Evolutionary conservation across 2,797 vertebrate species (phyloP).

Genomic region (Toxotes lorentzi): DNA sequence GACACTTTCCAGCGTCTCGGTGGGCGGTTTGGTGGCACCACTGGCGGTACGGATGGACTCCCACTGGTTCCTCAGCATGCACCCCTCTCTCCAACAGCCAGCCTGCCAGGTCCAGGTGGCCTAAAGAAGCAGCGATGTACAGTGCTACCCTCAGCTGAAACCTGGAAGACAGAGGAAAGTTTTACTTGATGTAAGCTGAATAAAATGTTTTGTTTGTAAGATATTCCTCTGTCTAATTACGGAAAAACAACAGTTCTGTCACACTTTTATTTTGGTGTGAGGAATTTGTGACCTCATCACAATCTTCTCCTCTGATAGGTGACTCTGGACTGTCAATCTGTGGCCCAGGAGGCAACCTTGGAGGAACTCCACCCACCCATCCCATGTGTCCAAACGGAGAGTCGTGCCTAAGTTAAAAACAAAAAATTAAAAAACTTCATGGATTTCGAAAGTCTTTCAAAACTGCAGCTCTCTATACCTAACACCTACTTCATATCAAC

Average conservation of each 20-base stretch:
- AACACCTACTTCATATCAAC: background rate
- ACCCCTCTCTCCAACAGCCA: slow-evolving; percentile 82
- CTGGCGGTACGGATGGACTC: slow-evolving; percentile 81
- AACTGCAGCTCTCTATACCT: too few species aligned
- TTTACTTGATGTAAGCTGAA: background rate
- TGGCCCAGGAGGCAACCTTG: slow-evolving; percentile 78
- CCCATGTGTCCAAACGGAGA: slow-evolving; percentile 68
- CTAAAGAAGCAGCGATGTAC: slow-evolving; percentile 82
- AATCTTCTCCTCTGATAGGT: slow-evolving; percentile 65
- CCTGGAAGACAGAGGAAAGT: slow-evolving; percentile 59
- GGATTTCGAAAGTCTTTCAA: background rate
- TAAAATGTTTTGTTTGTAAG: background rate
- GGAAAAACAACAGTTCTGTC: background rate
- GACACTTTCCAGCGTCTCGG: slow-evolving; percentile 78
- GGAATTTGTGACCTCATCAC: slow-evolving; percentile 71
- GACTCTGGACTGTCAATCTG: slow-evolving; percentile 72
- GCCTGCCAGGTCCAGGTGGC: slow-evolving; percentile 82
- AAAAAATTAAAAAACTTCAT: too few species aligned
- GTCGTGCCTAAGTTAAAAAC: slow-evolving; percentile 40
- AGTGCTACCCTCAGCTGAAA: slow-evolving; percentile 87
- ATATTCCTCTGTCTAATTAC: background rate
- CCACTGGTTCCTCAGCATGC: slow-evolving; percentile 78
- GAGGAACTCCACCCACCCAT: slow-evolving; percentile 84
- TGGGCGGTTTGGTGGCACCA: slow-evolving; percentile 86
- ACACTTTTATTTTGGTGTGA: background rate